Percentiles rank a stretch among this genome's conserved stretches.
phyloP scores from a whole-genome alignment of 2,888 invertebrate species.

The Tachina grossa region DNA sequence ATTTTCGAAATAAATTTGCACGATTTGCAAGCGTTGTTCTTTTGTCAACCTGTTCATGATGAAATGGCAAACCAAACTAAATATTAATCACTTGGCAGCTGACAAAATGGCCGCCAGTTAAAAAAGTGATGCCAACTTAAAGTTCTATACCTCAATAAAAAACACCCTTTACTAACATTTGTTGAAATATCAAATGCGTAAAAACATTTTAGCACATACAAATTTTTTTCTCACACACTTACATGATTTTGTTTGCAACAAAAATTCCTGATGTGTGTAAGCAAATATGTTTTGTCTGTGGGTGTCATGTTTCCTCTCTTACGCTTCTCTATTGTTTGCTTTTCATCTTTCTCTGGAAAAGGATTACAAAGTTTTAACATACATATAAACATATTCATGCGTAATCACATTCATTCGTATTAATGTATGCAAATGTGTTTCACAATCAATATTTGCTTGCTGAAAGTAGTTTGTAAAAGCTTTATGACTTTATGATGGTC shows the following conservation, averaged over 20 bases:
- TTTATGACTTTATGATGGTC: conserved; percentile 56
- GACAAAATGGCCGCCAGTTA: no score
- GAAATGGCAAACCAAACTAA: no score
- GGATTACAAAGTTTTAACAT: neutral
- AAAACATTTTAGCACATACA: neutral
- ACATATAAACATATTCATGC: neutral
- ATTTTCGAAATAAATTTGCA: no score
- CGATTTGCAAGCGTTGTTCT: no score
- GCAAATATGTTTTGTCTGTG: neutral
- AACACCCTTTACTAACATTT: neutral
- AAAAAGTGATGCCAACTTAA: no score
- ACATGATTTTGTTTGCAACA: conserved; percentile 41
- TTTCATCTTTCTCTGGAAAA: neutral
- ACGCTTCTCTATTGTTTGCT: neutral
- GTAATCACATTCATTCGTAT: no score
- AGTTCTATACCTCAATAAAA: no score
- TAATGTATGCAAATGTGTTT: conserved; percentile 3
- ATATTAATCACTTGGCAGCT: no score
- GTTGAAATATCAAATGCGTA: neutral
- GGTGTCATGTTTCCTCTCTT: conserved; percentile 17
- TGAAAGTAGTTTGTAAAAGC: conserved; percentile 29
- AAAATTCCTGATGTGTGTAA: conserved; percentile 6
- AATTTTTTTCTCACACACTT: conserved; percentile 27
- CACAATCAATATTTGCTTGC: conserved; percentile 54
- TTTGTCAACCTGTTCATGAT: no score